Evolutionary conservation across 2,888 invertebrate genomes (phyloP).

Genomic region (Chaetogeoica ovagalla): DNA sequence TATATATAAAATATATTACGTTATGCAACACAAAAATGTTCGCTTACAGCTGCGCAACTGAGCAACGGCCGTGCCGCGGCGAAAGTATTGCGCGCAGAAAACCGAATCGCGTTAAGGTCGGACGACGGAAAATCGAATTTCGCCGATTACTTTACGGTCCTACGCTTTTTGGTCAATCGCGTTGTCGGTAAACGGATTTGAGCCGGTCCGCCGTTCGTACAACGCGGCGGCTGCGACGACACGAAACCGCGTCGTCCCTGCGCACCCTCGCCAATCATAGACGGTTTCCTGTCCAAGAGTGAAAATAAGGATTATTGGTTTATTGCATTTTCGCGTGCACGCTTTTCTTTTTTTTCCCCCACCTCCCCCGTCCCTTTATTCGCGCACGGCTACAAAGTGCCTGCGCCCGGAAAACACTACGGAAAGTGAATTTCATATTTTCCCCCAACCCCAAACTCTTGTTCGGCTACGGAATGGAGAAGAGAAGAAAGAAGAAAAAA

Average conservation of each 20-base stretch:
- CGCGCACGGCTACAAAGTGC: conserved; percentile 44
- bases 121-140: conserved; percentile 44
- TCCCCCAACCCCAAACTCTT: not conserved
- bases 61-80: not conserved
- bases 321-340: conserved; percentile 34
- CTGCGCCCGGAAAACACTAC: conserved; percentile 25
- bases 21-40: not conserved
- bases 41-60: conserved; percentile 3
- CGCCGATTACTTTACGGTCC: conserved; percentile 47
- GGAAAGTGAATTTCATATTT: conserved; percentile 42
- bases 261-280: conserved; percentile 30
- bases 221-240: not conserved
- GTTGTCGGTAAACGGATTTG: conserved; percentile 49
- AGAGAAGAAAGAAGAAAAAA: not conserved
- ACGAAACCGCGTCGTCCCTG: too few relatives aligned
- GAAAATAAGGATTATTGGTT: conserved; percentile 50
- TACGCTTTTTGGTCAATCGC: conserved; percentile 51
- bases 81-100: conserved; percentile 14
- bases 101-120: conserved; percentile 42
- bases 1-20: too few relatives aligned
- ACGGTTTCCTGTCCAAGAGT: conserved; percentile 46
- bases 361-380: too few relatives aligned
- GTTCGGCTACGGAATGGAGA: too few relatives aligned
- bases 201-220: not conserved
- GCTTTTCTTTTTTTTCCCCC: not conserved